Evolutionary conservation across 2,797 vertebrate species (phyloP).

Genomic region (Pteronotus mesoamericanus): DNA sequence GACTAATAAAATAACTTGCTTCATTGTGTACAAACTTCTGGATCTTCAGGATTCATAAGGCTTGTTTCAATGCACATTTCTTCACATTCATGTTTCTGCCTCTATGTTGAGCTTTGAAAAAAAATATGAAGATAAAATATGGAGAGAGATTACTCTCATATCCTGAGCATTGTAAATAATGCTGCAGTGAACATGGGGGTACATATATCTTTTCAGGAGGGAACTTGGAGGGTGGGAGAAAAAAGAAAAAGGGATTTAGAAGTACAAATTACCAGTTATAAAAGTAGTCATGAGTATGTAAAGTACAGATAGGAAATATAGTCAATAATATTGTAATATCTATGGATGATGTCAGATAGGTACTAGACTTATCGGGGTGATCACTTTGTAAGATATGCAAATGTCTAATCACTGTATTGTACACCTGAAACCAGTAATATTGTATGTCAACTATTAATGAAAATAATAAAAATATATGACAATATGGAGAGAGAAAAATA

Average conservation of each 20-base stretch:
- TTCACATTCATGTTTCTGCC: neutral
- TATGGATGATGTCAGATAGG: neutral
- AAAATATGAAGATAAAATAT: neutral
- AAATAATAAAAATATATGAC: neutral
- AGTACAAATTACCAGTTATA: neutral
- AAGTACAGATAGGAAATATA: neutral
- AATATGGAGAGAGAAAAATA: neutral
- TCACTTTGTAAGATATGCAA: neutral
- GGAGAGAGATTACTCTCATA: neutral
- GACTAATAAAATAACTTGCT: slow-evolving; percentile 29
- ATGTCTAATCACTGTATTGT: neutral
- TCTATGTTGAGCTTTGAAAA: neutral
- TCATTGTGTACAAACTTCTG: neutral
- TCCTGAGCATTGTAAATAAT: neutral
- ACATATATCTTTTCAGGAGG: neutral
- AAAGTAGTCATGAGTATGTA: neutral
- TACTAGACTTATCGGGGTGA: neutral
- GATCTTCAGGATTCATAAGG: neutral
- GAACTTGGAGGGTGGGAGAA: neutral
- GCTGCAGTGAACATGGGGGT: neutral
- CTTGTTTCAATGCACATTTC: neutral
- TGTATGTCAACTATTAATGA: neutral
- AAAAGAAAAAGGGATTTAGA: neutral
- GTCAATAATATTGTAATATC: neutral
- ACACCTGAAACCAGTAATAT: neutral